Conservation (phyloP, 2,888 invertebrate species). For the Rhimphoctona megacephalus region DNA sequence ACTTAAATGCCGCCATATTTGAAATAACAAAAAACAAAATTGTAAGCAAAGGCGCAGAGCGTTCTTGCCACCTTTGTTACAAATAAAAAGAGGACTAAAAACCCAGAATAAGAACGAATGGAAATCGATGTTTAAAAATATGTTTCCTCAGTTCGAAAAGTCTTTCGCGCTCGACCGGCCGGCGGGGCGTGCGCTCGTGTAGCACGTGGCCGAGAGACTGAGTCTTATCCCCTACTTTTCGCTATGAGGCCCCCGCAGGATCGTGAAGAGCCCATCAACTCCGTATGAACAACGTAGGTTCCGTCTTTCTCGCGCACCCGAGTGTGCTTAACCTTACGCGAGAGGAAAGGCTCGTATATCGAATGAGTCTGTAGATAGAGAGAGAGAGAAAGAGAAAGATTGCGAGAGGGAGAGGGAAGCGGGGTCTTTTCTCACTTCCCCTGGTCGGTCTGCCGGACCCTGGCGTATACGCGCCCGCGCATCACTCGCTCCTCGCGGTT, state of each 20-base stretch:
- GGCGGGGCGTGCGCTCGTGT: constrained; percentile 84
- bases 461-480: constrained; percentile 27
- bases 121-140: not conserved
- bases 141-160: constrained; percentile 57
- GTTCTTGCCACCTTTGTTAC: not conserved
- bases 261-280: constrained; percentile 76
- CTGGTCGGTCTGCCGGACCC: constrained; percentile 7
- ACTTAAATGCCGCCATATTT: not conserved
- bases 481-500: constrained; percentile 8
- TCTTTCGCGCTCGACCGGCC: constrained; percentile 76
- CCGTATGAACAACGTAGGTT: constrained; percentile 77
- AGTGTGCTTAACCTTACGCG: constrained; percentile 23
- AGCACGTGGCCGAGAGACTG: constrained; percentile 84
- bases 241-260: constrained; percentile 69
- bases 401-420: constrained; percentile 30
- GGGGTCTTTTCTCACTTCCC: constrained; percentile 59
- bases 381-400: constrained; percentile 66
- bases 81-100: not conserved
- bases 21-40: not conserved
- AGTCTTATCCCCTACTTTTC: constrained; percentile 81
- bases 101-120: not conserved
- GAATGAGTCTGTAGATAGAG: not conserved
- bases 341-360: constrained; percentile 63
- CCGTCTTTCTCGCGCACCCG: constrained; percentile 81
- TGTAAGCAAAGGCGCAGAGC: not conserved